phyloP scores from a whole-genome alignment of 2,113 vertebrate species.

The Uropsilus gracilis region DNA sequence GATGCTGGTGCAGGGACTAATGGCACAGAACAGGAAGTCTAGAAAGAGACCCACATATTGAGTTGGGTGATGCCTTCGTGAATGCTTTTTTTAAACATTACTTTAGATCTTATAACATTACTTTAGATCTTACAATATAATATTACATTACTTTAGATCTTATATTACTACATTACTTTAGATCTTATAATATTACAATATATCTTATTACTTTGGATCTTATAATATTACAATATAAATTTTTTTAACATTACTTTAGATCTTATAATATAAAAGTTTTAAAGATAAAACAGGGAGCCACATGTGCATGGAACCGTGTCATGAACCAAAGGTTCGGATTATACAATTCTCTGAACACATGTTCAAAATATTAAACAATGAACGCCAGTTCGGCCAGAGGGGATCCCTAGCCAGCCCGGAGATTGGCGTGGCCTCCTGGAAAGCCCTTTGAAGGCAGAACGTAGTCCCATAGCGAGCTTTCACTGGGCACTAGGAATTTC shows the following conservation, averaged over 20 bases:
- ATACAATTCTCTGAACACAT: background rate
- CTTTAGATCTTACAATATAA: background rate
- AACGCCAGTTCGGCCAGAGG: background rate
- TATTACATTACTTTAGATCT: too few species aligned
- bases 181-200: too few species aligned
- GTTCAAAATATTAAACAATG: background rate
- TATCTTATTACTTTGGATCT: too few species aligned
- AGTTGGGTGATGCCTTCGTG: background rate
- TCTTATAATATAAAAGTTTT: background rate
- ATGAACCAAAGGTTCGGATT: background rate
- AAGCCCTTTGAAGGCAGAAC: background rate
- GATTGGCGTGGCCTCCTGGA: background rate
- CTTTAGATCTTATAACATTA: background rate
- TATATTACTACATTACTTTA: too few species aligned
- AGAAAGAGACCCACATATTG: background rate
- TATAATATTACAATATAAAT: constrained; percentile 36
- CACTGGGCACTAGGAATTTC: background rate
- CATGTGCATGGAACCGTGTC: background rate
- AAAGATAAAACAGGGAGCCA: background rate
- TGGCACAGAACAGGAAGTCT: background rate
- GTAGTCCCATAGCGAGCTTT: background rate
- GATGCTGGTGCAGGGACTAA: background rate
- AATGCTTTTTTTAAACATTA: background rate
- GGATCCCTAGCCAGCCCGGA: background rate
- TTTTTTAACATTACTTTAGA: too few species aligned